Evolutionary conservation across 2,888 invertebrate genomes (phyloP), one percentile per base, ranked within the genome.

Genomic region (Pheosia gnoma): DNA sequence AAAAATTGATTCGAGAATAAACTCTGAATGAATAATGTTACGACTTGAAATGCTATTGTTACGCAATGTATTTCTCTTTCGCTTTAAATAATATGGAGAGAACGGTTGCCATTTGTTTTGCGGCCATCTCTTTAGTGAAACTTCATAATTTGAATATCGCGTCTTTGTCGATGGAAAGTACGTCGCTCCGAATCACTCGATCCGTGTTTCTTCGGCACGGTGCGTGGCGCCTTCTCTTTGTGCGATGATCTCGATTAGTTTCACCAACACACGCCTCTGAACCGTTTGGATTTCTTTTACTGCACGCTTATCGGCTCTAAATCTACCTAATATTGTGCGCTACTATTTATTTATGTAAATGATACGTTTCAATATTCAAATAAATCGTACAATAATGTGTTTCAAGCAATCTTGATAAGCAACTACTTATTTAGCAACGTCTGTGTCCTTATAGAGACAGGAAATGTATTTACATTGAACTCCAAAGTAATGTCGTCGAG

Each of bases 161-260:
- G 68, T 77, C 81, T 83, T 79, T 80, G 79, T 80, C 74, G 75
- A 80, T 87, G 85, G 87, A 87, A 88, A 87, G 86, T 82, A 82
- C 82, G 79, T 78, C 69, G 25, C 25, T 25, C 25, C 25, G 25
- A 25, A 25, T 25, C 25, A 25, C 25, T 25, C 7, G 74, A 67
- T 72, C 70, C 74, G 79, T 81, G 75, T 86, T 83, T 84, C 84
- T 85, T 82, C 79, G 74, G 76, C 69, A 74, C 80, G 76, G 73
- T 82, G 83, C 83, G 80, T 79, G 76, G 80, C 80, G 81, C 81
- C 82, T 81, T 83, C 80, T 84, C 85, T 86, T 85, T 87, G 83
- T 84, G 82, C 80, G 83, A 82, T 84, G 84, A 84, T 87, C 87
- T 85, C 85, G 79, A 85, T 83, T 83, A 85, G 86, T 88, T 88